Conservation (phyloP, 2,888 invertebrate genomes). For the Pardosa pseudoannulata region DNA sequence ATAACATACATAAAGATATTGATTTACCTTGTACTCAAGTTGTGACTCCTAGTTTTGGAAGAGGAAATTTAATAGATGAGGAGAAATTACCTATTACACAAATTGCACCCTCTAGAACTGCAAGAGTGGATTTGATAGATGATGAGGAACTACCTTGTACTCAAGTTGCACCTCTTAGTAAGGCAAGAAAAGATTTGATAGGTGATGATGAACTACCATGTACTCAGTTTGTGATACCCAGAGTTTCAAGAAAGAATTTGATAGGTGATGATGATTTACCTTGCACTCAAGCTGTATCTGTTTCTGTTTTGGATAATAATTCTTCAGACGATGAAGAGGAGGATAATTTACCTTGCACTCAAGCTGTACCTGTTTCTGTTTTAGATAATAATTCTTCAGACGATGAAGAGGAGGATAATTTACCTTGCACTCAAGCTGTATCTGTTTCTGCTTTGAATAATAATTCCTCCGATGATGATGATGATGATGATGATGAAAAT, state of each 20-base stretch:
- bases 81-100: slow-evolving; percentile 29
- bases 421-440: slow-evolving; percentile 13
- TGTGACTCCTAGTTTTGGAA: neutral
- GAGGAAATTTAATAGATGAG: neutral
- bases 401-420: neutral
- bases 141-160: slow-evolving; percentile 1
- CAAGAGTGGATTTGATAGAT: too few relatives aligned
- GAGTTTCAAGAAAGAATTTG: neutral
- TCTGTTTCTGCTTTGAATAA: too few relatives aligned
- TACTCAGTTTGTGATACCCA: slow-evolving; percentile 2
- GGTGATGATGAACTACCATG: slow-evolving; percentile 23
- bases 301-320: too few relatives aligned
- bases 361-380: slow-evolving; percentile 19
- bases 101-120: neutral
- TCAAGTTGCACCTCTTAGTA: neutral
- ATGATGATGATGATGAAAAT: slow-evolving; percentile 12
- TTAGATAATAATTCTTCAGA: too few relatives aligned
- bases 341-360: slow-evolving; percentile 1
- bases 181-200: neutral
- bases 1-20: neutral
- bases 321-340: neutral
- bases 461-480: slow-evolving; percentile 5
- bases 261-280: slow-evolving; percentile 10
- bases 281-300: neutral
- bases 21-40: slow-evolving; percentile 19